Percentiles rank a stretch among this genome's conserved stretches.
These are phyloP conservation scores for Strigamia crassipes DNA, from an alignment of 2,888 invertebrate species.

Conservation along the genomic window DNA sequence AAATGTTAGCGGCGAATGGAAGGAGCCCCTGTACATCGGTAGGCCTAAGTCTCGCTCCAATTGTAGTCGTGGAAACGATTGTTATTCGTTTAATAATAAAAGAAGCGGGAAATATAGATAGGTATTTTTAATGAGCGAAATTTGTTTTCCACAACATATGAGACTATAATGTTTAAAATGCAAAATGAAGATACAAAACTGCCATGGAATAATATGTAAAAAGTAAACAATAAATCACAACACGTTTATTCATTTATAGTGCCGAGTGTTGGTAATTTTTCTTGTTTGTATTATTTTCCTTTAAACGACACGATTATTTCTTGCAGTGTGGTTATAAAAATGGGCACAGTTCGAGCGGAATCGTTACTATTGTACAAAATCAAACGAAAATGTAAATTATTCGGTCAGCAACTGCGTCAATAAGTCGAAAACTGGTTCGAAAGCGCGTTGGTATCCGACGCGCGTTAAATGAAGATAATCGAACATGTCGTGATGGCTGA, in stretches of 20 bases:
- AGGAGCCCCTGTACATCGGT: background rate
- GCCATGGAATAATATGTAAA: background rate
- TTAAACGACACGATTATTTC: constrained; percentile 13
- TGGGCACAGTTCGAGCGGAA: background rate
- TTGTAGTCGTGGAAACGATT: background rate
- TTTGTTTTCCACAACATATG: background rate
- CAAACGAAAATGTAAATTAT: constrained; percentile 36
- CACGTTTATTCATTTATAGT: constrained; percentile 13
- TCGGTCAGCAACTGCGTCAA: constrained; percentile 76
- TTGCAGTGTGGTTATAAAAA: constrained; percentile 20
- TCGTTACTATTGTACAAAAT: constrained; percentile 2
- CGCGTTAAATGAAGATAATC: constrained; percentile 88
- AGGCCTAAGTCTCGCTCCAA: background rate
- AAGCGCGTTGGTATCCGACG: constrained; percentile 82
- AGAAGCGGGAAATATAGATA: background rate
- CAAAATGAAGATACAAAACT: background rate
- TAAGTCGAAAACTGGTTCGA: constrained; percentile 81
- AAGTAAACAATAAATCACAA: constrained; percentile 19
- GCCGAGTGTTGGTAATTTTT: background rate
- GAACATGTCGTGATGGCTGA: constrained; percentile 88
- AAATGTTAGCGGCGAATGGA: background rate
- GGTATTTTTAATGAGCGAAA: background rate
- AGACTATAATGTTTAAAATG: background rate
- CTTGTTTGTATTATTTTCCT: background rate
- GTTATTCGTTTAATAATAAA: background rate